These are phyloP conservation scores for Anseranas semipalmata DNA, from an alignment of 2,113 vertebrate species.

Conservation along the genomic window DNA sequence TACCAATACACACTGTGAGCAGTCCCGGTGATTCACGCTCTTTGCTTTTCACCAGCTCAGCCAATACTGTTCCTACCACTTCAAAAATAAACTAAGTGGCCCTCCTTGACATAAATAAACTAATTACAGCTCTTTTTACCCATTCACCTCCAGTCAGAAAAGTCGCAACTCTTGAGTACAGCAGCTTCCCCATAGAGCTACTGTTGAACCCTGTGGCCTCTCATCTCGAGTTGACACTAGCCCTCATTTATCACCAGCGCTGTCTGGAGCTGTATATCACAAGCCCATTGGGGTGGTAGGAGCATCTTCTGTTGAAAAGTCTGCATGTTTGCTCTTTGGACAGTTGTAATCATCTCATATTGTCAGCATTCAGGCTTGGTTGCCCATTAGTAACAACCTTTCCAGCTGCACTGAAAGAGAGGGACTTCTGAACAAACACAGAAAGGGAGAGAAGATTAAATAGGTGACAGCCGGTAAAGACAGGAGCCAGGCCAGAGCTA, in stretches of 20 bases:
- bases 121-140: neutral
- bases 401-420: constrained; percentile 14
- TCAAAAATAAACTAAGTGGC: neutral
- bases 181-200: neutral
- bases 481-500: neutral
- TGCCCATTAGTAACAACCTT: neutral
- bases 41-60: neutral
- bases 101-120: neutral
- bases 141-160: neutral
- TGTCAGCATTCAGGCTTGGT: neutral
- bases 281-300: neutral
- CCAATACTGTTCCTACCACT: neutral
- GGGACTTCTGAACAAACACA: constrained; percentile 26
- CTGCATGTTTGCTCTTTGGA: neutral
- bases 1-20: neutral
- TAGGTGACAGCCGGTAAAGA: neutral
- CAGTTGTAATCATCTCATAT: neutral
- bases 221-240: neutral
- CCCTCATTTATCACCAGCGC: neutral
- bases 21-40: neutral
- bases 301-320: neutral
- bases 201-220: neutral
- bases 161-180: neutral
- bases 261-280: neutral
- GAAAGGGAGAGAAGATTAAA: neutral